Evolutionary conservation across 2,797 vertebrate species (phyloP).

Genomic region (Anguilla marmorata): DNA sequence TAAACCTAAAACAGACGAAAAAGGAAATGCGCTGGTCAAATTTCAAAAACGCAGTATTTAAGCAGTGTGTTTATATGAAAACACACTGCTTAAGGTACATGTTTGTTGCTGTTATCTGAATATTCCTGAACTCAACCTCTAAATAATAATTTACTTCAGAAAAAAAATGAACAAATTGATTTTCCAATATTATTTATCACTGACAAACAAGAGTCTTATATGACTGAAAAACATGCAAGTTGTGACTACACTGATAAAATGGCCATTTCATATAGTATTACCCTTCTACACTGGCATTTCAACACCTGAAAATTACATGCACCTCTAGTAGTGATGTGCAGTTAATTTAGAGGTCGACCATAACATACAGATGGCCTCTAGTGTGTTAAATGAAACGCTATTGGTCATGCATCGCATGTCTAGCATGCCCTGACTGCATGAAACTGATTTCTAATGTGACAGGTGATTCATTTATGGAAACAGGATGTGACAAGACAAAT

Average conservation of each 20-base stretch:
- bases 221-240: not conserved
- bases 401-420: not conserved
- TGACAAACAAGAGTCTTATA: not conserved
- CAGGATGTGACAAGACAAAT: not conserved
- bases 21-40: not conserved
- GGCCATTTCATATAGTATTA: not conserved
- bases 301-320: not conserved
- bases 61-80: too few relatives aligned
- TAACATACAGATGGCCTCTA: not conserved
- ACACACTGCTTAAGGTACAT: too few relatives aligned
- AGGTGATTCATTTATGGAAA: not conserved
- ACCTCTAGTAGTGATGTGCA: not conserved
- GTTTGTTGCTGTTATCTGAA: too few relatives aligned
- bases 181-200: not conserved
- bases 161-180: too few relatives aligned
- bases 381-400: not conserved
- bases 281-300: not conserved
- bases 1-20: constrained; percentile 61
- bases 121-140: too few relatives aligned
- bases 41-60: too few relatives aligned
- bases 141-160: too few relatives aligned
- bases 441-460: not conserved
- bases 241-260: not conserved
- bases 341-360: not conserved
- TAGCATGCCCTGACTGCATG: not conserved